Percentiles rank a stretch among this genome's conserved stretches.
Conservation (phyloP, 2,888 invertebrate species). For the Allacma fusca region DNA sequence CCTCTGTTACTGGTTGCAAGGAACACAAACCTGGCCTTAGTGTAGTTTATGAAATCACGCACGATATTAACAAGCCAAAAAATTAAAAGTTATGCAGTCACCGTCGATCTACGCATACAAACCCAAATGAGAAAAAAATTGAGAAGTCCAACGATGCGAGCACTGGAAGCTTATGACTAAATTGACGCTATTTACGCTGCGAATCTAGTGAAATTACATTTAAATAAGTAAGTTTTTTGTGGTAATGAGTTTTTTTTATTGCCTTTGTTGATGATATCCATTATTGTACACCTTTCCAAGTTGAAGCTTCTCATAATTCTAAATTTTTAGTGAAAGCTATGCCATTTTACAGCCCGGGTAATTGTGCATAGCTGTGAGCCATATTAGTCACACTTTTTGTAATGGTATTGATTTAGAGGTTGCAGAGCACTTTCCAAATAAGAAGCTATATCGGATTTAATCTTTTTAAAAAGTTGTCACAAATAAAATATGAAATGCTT, state of each 20-base stretch:
- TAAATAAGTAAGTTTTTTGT: no score
- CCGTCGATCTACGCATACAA: background rate
- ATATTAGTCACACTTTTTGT: constrained; percentile 11
- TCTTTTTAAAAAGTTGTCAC: constrained; percentile 16
- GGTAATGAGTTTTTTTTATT: no score
- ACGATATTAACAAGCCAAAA: no score
- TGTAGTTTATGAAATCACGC: no score
- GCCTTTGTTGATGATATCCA: background rate
- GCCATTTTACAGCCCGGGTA: background rate
- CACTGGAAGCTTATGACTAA: background rate
- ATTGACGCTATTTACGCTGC: no score
- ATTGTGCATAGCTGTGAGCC: background rate
- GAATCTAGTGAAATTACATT: no score
- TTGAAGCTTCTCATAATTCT: background rate
- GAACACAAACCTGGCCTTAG: no score
- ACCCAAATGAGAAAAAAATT: background rate
- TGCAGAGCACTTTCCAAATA: background rate
- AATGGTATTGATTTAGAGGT: background rate
- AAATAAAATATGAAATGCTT: constrained; percentile 27
- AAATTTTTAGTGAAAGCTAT: background rate
- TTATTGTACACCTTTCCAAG: background rate
- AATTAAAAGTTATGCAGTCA: background rate
- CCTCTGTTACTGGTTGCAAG: no score
- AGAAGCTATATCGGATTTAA: background rate
- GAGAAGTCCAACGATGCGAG: background rate